A percentile compares a stretch with the other conserved stretches of the same genome.
Conservation (phyloP, 2,113 vertebrate species). For the Miniopterus natalensis region DNA sequence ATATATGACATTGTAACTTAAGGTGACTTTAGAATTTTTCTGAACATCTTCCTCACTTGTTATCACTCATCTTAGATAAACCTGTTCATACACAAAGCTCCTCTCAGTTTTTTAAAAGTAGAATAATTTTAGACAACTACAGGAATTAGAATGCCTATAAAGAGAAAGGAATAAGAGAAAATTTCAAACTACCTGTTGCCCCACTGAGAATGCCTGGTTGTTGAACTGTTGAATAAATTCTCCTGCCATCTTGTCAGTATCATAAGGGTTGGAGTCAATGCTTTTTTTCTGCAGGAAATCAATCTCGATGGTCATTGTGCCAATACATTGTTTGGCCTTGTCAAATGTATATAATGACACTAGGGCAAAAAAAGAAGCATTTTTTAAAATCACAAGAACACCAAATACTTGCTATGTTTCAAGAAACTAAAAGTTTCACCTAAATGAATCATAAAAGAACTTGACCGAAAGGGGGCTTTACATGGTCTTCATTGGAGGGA, state of each 20-base stretch:
- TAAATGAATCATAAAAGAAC: neutral
- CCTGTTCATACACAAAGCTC: neutral
- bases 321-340: constrained; percentile 95
- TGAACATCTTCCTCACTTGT: neutral
- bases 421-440: constrained; percentile 27
- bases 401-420: neutral
- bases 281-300: constrained; percentile 99
- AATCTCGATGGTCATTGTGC: constrained; percentile 95
- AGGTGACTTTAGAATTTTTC: neutral
- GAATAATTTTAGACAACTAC: neutral
- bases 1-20: neutral
- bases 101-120: neutral
- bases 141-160: neutral
- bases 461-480: neutral
- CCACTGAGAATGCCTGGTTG: constrained; percentile 93
- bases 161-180: neutral
- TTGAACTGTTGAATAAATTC: constrained; percentile 97
- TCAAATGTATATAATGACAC: constrained; percentile 95
- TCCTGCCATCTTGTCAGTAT: constrained; percentile 96
- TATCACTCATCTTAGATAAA: neutral
- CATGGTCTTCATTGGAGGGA: neutral
- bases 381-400: neutral
- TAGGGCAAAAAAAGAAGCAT: constrained; percentile 72
- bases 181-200: constrained; percentile 92
- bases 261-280: constrained; percentile 95